Percentiles rank a stretch among this genome's conserved stretches.
phyloP scores from a whole-genome alignment of 2,113 vertebrate species.

The Furnarius figulus region DNA sequence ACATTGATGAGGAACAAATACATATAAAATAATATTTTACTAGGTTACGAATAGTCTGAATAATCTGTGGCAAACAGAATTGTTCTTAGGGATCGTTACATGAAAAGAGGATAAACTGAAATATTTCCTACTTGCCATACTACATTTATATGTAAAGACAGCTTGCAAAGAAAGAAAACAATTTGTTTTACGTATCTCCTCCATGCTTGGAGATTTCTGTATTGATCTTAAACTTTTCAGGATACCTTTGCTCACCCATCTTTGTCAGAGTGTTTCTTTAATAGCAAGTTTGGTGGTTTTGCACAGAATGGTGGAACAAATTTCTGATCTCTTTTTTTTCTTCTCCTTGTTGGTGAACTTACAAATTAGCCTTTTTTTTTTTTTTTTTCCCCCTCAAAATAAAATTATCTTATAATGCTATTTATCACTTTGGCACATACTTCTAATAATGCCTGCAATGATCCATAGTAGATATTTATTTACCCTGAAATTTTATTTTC shows the following conservation, averaged over 20 bases:
- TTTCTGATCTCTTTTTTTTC: neutral
- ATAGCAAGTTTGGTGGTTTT: neutral
- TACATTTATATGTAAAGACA: neutral
- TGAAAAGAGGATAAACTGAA: neutral
- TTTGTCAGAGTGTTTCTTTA: neutral
- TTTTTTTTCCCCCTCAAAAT: neutral
- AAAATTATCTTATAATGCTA: neutral
- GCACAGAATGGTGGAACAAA: neutral
- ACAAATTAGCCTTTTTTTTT: neutral
- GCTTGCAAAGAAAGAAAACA: neutral
- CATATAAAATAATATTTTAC: neutral
- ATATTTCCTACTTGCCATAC: neutral
- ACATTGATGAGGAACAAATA: neutral
- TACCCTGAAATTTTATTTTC: slow-evolving; percentile 28
- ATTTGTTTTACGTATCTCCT: neutral
- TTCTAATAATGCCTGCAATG: neutral
- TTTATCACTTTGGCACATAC: neutral
- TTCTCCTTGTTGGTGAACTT: neutral
- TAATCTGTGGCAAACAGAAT: neutral
- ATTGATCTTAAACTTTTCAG: neutral
- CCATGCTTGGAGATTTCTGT: neutral
- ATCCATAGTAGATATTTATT: slow-evolving; percentile 9
- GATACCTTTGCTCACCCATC: neutral
- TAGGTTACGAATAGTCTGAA: neutral
- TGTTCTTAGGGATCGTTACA: neutral